Base-by-base conservation (phyloP, 2,113 vertebrate genomes). In the Spermophilus dauricus region DNA sequence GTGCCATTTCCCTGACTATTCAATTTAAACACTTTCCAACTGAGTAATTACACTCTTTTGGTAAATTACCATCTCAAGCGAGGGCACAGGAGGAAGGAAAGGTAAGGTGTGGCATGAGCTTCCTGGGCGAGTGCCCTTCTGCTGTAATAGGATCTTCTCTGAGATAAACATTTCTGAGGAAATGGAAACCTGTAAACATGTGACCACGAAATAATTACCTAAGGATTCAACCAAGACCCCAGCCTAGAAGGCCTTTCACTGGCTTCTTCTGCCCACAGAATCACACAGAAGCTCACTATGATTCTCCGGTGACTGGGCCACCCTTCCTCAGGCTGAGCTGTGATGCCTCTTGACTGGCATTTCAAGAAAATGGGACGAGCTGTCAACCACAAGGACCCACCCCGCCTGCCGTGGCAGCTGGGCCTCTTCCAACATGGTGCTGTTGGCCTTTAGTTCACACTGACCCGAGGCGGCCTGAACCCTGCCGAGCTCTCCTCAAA, bases 21-120 rank as follows among this genome's bases (percentile, higher is more conserved):
- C 73, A 89, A 96, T 92, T 95, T 95, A 90, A 92, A 97, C 48
- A 78, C 48, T 97, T 95, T 95, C 87, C 96, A 90, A 69, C 63
- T 73, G 72, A 95, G 85, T 97, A 97, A 97, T 95, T 97, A 95
- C 12, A 81, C 39, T 85, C 80, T 94, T 91, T 95, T 58, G 80
- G 76, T 95, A 93, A 98, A 95, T 94, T 92, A 81, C 61, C 89
- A 67, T 87, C 94, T 85, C 78, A 67, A 96, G 77, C 80, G 88
- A 97, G 94, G 81, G 75, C 80, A 77, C 53, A 48, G 1, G 0
- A 5, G 32, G 70, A 93, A 94, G 87, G 73, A 80, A 95, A 78
- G 88, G 73, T 48, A 94, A 39, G 14, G 1, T 4, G 48, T 56
- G 63, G 39, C 61, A 61, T 13, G 18, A 0, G 4, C 56, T 96